Conservation (phyloP, 2,888 invertebrate genomes). For the Campoplex nolae region DNA sequence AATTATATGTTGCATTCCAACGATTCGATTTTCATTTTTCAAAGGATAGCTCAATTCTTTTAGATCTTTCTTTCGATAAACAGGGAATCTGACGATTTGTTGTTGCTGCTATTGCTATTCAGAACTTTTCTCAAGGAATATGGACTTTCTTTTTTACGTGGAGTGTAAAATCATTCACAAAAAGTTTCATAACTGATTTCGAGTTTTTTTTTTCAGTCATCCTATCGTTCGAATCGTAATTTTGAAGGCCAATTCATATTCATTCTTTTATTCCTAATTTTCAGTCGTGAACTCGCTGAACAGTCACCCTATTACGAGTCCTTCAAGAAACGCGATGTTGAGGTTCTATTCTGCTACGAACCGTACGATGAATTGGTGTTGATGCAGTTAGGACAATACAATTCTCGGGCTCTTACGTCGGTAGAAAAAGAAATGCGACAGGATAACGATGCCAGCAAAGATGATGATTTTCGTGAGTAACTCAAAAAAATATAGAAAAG, state of each 20-base stretch:
- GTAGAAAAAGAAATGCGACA: constrained; percentile 97
- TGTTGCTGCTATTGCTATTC: background rate
- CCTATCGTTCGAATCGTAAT: background rate
- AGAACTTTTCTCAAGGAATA: background rate
- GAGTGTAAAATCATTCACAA: no score
- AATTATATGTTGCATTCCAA: background rate
- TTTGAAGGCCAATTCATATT: background rate
- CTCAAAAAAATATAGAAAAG: no score
- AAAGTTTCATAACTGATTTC: no score
- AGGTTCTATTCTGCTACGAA: constrained; percentile 98
- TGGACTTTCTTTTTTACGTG: background rate
- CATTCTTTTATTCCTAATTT: constrained; percentile 72
- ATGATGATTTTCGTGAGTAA: constrained; percentile 87
- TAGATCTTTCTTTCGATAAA: no score
- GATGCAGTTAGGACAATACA: constrained; percentile 94
- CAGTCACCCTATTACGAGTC: constrained; percentile 98
- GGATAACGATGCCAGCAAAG: constrained; percentile 87
- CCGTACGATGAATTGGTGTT: constrained; percentile 98
- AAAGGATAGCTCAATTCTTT: background rate
- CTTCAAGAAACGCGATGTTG: constrained; percentile 93
- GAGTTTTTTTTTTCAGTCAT: background rate
- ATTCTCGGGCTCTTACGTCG: constrained; percentile 91
- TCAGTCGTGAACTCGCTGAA: constrained; percentile 95
- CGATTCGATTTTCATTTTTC: background rate
- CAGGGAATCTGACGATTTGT: no score